Conservation (phyloP, 2,113 vertebrate genomes). For the Bucco capensis region DNA sequence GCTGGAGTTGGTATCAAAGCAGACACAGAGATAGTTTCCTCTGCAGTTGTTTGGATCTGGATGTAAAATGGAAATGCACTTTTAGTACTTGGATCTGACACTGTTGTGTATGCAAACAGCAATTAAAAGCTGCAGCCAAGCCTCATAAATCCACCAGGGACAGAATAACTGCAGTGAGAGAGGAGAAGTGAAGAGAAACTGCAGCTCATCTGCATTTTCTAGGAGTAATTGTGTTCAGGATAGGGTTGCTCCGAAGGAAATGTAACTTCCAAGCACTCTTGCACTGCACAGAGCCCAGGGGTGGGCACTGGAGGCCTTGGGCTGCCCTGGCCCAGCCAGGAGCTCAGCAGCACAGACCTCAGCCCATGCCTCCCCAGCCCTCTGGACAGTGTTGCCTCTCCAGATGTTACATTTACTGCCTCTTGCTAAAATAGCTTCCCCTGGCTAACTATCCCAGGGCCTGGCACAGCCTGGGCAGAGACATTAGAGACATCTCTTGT, state of each 20-base stretch:
- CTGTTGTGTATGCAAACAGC: slow-evolving; percentile 1
- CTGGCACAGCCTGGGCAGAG: not conserved
- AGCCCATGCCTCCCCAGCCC: not conserved
- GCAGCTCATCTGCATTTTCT: slow-evolving; percentile 35
- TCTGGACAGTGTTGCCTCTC: not conserved
- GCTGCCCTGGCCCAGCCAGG: not conserved
- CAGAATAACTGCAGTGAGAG: not conserved
- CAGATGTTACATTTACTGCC: not conserved
- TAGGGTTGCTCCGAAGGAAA: not conserved
- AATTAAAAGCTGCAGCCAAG: slow-evolving; percentile 40
- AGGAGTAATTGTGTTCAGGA: slow-evolving; percentile 1
- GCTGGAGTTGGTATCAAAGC: not conserved
- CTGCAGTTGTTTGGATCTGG: not conserved
- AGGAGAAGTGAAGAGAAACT: slow-evolving; percentile 5
- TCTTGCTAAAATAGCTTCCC: not conserved
- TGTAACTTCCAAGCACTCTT: not conserved
- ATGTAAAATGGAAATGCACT: not conserved
- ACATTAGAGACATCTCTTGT: too few relatives aligned
- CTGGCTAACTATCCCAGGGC: not conserved
- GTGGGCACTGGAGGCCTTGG: not conserved
- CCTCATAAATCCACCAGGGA: not conserved
- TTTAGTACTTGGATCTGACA: not conserved
- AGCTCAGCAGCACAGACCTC: rapidly evolving
- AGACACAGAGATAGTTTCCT: not conserved
- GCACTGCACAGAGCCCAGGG: not conserved